Percentiles rank a stretch among this genome's conserved stretches.
Conservation (phyloP, 2,888 invertebrate species). For the Habrosyne pyritoides region DNA sequence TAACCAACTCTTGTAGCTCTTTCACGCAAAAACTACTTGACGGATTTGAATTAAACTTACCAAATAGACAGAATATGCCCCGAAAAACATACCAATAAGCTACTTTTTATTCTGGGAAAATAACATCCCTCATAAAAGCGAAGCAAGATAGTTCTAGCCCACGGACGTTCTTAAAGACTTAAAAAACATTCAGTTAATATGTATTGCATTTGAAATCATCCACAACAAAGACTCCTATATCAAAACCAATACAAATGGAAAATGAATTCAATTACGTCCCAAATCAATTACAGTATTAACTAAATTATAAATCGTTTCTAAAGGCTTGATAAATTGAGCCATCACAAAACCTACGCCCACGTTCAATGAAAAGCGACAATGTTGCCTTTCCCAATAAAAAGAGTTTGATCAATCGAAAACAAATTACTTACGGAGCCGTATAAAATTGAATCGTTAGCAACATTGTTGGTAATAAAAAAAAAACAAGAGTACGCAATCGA, state of each 20-base stretch:
- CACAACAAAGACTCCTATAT: no score
- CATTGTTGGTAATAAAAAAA: constrained; percentile 56
- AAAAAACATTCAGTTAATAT: no score
- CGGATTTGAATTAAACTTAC: no score
- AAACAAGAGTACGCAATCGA: constrained; percentile 45
- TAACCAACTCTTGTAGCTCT: no score
- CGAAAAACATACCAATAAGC: no score
- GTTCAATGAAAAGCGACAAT: constrained; percentile 1
- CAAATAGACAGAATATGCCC: no score
- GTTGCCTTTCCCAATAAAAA: constrained; percentile 37
- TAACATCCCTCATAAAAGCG: no score
- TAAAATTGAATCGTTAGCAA: constrained; percentile 56
- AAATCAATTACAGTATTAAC: constrained; percentile 47
- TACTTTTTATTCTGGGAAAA: no score
- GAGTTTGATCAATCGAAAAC: constrained; percentile 52
- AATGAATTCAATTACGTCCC: constrained; percentile 34
- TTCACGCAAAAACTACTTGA: no score
- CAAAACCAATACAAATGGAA: constrained; percentile 17
- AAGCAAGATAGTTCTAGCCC: no score
- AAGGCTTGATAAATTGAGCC: constrained; percentile 44
- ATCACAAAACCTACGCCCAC: constrained; percentile 14
- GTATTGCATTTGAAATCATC: no score
- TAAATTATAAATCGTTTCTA: constrained; percentile 44
- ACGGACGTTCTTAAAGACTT: no score
- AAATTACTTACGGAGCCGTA: constrained; percentile 56